Base-by-base conservation (phyloP, 2,888 invertebrate genomes). In the Mythimna ferrago region DNA sequence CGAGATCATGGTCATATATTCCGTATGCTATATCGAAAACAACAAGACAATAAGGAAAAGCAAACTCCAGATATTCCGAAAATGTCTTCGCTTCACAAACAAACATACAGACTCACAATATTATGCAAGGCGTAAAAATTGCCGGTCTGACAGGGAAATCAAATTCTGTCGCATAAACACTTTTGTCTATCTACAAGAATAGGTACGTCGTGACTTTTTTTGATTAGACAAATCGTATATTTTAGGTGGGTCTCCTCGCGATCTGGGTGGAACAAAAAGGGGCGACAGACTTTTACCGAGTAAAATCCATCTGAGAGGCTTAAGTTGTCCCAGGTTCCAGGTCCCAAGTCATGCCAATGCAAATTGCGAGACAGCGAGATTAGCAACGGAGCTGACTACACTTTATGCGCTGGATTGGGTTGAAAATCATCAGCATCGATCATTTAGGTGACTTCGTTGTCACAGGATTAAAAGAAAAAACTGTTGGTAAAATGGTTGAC, bases 21-120 rank as follows among this genome's bases (percentile, higher is more conserved):
- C 64, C 54, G 48, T 62, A 75, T 56, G 54, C 41, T 35, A 63
- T 54, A 63, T n/a, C 21, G 11, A 51, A 56, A 71, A 81, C 56
- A 65, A 75, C 57, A 71, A 71, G n/a, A 21, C 48, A 41, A 76
- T 64, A 76, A 81, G 66, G 76, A 81, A 71, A 78, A 65, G 16
- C 19, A n/a, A 53, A 32, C 48, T 54, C 32, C 48, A 21, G 41
- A 76, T 80, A 61, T 75, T 48, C 65, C 38, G 44, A 7, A 54
- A 51, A 62, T 26, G 44, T 73, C 7, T 16, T 57, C 16, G 38
- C 21, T 21, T 41, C 21, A 32, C 56, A 65, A 56, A 78, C 26
- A 78, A 73, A 35, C 26, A 71, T 57, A 66, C 38, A 66, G 21
- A 38, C 53, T 66, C 57, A 66, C 66, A 57, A 61, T 14, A 66